phyloP scores from a whole-genome alignment of 2,113 vertebrate species.

The Oryzias curvinotus region DNA sequence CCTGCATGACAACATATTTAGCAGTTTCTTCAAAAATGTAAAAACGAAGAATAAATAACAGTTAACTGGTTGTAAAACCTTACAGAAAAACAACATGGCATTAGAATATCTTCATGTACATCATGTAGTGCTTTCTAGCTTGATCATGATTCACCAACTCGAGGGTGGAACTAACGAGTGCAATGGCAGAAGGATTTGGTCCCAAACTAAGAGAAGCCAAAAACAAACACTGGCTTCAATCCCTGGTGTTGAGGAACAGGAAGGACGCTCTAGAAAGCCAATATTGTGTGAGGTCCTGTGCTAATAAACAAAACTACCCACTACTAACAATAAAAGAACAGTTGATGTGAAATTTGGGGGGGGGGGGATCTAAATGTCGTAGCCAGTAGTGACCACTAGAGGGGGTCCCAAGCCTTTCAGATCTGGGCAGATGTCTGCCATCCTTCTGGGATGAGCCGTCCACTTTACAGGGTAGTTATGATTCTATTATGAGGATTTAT shows the following conservation, averaged over 20 bases:
- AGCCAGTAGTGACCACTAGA: constrained; percentile 61
- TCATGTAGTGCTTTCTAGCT: constrained; percentile 1
- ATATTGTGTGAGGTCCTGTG: constrained; percentile 26
- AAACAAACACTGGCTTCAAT: constrained; percentile 12
- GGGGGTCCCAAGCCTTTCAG: constrained; percentile 67
- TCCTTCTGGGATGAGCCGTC: background rate
- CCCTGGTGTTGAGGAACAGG: constrained; percentile 24
- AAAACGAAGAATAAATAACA: constrained; percentile 35
- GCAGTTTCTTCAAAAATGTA: constrained; percentile 2
- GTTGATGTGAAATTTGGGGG: too few relatives aligned
- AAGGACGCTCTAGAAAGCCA: constrained; percentile 22
- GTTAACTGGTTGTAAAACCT: constrained; percentile 7
- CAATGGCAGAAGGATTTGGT: constrained; percentile 41
- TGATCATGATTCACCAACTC: constrained; percentile 27
- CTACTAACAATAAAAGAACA: constrained; percentile 7
- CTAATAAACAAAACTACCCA: constrained; percentile 9
- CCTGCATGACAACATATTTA: constrained; percentile 10
- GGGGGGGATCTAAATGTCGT: background rate
- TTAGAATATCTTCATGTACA: constrained; percentile 1
- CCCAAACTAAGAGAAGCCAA: constrained; percentile 26
- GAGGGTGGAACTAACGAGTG: constrained; percentile 35
- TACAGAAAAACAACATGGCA: constrained; percentile 2
- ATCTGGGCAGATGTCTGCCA: constrained; percentile 4
- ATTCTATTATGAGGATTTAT: too few relatives aligned
- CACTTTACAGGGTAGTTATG: constrained; percentile 6